Base-by-base conservation (phyloP, 2,797 vertebrate genomes). In the Mus minutoides region DNA sequence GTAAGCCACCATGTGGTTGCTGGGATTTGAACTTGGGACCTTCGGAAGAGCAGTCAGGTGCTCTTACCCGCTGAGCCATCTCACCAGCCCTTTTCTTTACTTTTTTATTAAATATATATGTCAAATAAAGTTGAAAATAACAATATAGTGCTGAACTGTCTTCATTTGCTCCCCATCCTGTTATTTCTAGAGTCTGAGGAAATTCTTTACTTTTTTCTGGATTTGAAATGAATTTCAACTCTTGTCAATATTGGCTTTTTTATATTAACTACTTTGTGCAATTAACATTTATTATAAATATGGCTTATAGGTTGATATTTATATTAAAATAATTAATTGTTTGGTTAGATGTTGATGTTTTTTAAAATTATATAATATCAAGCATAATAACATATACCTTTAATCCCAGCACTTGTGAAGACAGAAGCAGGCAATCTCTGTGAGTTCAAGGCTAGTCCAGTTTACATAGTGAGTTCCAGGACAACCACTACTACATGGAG, bases 161-260 rank as follows among this genome's bases (percentile, higher is more conserved):
- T 92, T 46, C 78, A 87, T 89, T 83, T 91, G 79, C 89, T 37
- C 64, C 77, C 54, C 58, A 7, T 64, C 31, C 24, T 9, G 34
- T 90, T 92, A 88, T 49, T 88, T 96, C 21, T 88, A 96, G 95
- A 91, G 92, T 91, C 56, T 58, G 40, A 93, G 40, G 78, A 96
- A 84, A 85, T 58, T 19, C 43, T 73, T 93, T 92, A 40, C 62
- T 94, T 87, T 31, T 75, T 75, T 76, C 12, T 69, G 29, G 16
- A 77, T 89, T 94, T 95, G 60, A 94, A 95, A 89, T 64, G 9
- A 91, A 76, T 86, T 86, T 96, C 76, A 31, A 88, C 26, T 73
- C 49, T 13, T n/a, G 86, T 94, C 56, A 82, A 24, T 87, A 78
- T 54, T 86, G 34, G 34, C 43, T 67, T 26, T 58, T 88, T 49